Evolutionary conservation across 1,140 invertebrate genomes (phyloP).

Genomic region (Zaprionus lachaisei): DNA sequence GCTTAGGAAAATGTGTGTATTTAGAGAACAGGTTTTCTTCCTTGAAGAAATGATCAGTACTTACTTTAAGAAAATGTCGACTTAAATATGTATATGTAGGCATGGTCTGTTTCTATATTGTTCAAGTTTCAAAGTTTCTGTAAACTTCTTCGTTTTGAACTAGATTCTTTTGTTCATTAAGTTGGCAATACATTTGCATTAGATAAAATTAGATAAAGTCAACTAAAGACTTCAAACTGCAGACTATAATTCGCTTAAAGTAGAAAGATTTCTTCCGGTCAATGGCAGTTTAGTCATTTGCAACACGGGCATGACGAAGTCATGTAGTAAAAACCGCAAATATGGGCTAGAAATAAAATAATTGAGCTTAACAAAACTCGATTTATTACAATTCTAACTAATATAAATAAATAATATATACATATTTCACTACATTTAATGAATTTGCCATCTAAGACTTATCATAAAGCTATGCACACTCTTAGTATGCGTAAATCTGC

Average conservation of each 20-base stretch:
- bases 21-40: slow-evolving; percentile 25
- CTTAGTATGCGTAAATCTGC: slow-evolving; percentile 2
- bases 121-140: not conserved
- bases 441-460: not conserved
- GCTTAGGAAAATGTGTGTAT: slow-evolving; percentile 28
- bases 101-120: too few relatives aligned
- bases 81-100: too few relatives aligned
- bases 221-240: not conserved
- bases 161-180: slow-evolving; percentile 4
- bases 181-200: too few relatives aligned
- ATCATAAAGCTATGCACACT: slow-evolving; percentile 9
- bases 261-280: not conserved
- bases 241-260: not conserved
- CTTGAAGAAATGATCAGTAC: not conserved
- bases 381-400: slow-evolving; percentile 15
- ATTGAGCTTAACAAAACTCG: slow-evolving; percentile 9
- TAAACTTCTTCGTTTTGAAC: not conserved
- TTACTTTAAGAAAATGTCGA: too few relatives aligned
- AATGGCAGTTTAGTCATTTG: slow-evolving; percentile 11
- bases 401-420: slow-evolving; percentile 2
- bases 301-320: slow-evolving; percentile 37
- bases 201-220: too few relatives aligned
- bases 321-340: slow-evolving; percentile 6
- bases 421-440: not conserved
- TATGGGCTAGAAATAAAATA: slow-evolving; percentile 3